These are phyloP conservation scores for Genyomyrus donnyi DNA, from an alignment of 2,113 vertebrate species.

Conservation along the genomic window DNA sequence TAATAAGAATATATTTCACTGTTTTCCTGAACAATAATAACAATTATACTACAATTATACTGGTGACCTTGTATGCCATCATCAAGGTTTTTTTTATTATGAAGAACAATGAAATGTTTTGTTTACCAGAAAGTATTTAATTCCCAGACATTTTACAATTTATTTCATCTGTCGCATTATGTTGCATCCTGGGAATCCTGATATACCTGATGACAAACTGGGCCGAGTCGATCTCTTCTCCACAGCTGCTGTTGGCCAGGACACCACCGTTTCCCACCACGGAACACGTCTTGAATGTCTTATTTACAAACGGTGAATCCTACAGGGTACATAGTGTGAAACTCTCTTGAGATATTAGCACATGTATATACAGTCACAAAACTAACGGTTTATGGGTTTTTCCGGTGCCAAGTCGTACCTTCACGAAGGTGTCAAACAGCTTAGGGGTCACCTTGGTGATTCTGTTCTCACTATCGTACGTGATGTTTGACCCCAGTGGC, in stretches of 20 bases:
- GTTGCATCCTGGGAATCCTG: not conserved
- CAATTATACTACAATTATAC: not conserved
- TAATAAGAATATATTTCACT: not conserved
- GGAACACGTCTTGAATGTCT: slow-evolving; percentile 49
- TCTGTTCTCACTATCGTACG: slow-evolving; percentile 55
- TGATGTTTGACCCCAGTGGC: slow-evolving; percentile 47
- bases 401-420: slow-evolving; percentile 38
- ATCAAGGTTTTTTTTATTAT: not conserved
- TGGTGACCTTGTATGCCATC: not conserved
- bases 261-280: slow-evolving; percentile 66
- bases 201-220: slow-evolving; percentile 61
- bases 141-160: no score
- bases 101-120: not conserved
- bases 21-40: not conserved
- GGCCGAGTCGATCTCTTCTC: slow-evolving; percentile 53
- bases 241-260: slow-evolving; percentile 60
- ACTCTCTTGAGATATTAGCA: not conserved
- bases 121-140: no score
- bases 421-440: slow-evolving; percentile 52
- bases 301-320: slow-evolving; percentile 51
- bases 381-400: not conserved
- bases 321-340: slow-evolving; percentile 23
- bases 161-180: not conserved
- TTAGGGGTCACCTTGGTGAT: slow-evolving; percentile 44
- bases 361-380: not conserved